Percentiles rank a stretch among this genome's conserved stretches.
These are phyloP conservation scores for Saccostrea echinata DNA, from an alignment of 1,140 invertebrate genomes.

Conservation along the genomic window DNA sequence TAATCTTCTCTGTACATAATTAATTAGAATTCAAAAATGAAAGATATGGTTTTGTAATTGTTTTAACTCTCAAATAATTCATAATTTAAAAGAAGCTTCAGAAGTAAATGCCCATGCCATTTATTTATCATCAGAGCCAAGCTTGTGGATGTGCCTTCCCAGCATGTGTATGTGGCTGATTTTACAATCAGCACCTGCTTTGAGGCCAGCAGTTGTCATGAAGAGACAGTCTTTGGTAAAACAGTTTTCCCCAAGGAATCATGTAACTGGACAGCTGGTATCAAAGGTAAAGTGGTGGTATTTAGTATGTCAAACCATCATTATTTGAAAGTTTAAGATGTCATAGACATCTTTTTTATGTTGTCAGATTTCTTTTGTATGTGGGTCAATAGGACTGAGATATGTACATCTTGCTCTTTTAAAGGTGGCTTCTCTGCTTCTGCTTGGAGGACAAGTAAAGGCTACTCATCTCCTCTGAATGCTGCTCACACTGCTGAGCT, in stretches of 20 bases:
- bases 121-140: background rate
- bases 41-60: too few species aligned
- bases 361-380: background rate
- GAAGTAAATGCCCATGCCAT: background rate
- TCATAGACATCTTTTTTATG: background rate
- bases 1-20: background rate
- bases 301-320: background rate
- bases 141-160: background rate
- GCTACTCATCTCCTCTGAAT: constrained; percentile 23
- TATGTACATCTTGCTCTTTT: background rate
- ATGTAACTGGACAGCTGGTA: constrained; percentile 50
- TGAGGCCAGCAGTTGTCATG: constrained; percentile 40
- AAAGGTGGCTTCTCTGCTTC: constrained; percentile 25
- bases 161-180: background rate
- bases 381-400: background rate
- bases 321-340: background rate
- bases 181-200: constrained; percentile 44
- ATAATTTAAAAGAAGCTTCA: background rate
- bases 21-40: too few species aligned
- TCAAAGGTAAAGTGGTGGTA: background rate
- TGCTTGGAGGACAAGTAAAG: constrained; percentile 17
- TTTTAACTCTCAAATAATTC: too few species aligned
- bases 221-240: constrained; percentile 34
- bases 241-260: constrained; percentile 36
- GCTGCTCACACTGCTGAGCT: background rate